Base-by-base conservation (phyloP, 2,888 invertebrate species). In the Athetis lepigone region DNA sequence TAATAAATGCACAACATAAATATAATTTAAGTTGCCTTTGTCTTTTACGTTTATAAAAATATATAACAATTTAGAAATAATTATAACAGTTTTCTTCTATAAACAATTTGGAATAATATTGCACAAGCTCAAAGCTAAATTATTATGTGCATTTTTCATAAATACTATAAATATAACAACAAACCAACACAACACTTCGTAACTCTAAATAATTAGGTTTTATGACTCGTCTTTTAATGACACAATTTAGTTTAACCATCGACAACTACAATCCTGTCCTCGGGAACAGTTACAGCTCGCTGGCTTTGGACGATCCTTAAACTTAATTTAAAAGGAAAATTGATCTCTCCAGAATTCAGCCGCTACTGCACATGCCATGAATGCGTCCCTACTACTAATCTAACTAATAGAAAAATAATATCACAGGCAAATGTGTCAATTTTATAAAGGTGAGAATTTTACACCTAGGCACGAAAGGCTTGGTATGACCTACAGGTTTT, bases 1-100 rank as follows among this genome's bases (percentile, higher is more conserved):
- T 90, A 93, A 92, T 95, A 95, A 95, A 95, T 95, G 94, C 94
- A 94, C 94, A 94, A 94, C 93, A 91, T 91, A 94, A 95, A 93
- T 92, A 93, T 85, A 89, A 92, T 93, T 93, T 90, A 89, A 90
- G 93, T 94, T 92, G 94, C 90, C 91, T 90, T 91, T 92, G 94
- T 94, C 94, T 94, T 94, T 94, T 93, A 91, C 75, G 89, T 88
- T 92, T 92, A 92, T 85, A 93, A 93, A 94, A 92, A 94, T 93
- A 93, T 92, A 91, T 92, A 94, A 94, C 91, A 93, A 93, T 94
- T 94, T 93, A 90, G 93, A 94, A 93, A 93, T 93, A 91, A 94
- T 89, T 85, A 91, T 89, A 93, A 93, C 91, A 92, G 84, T 90
- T 90, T 86, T 85, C 72, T 83, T 86, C 60, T 89, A 92, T 88